A percentile compares a stretch with the other conserved stretches of the same genome.
Evolutionary conservation across 2,888 invertebrate species (phyloP).

Genomic region (Conops quadrifasciatus): DNA sequence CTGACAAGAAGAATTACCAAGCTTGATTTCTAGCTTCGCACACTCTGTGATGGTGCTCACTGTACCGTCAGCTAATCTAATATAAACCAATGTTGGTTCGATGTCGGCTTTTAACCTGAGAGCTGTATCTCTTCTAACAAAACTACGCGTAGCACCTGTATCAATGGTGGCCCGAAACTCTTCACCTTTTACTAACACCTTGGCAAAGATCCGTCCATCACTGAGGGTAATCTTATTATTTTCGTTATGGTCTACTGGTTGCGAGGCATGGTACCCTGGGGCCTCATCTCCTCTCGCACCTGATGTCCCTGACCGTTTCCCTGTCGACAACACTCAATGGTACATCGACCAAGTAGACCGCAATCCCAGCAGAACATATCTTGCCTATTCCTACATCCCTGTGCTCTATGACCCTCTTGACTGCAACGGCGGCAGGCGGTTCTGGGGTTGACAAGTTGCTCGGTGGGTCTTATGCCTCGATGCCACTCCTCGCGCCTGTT

Average conservation of each 20-base stretch:
- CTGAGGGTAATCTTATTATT: background rate
- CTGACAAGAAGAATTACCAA: too few species aligned
- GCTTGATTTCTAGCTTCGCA: too few species aligned
- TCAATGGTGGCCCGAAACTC: background rate
- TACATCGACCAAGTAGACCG: background rate
- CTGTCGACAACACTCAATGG: background rate
- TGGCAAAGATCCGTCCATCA: background rate
- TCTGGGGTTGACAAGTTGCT: too few species aligned
- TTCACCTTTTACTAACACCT: background rate
- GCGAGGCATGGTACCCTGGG: background rate
- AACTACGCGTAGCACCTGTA: background rate
- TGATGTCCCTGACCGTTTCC: background rate
- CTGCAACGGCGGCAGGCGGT: too few species aligned
- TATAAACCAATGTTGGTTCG: too few species aligned
- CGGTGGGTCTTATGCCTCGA: too few species aligned
- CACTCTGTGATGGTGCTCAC: too few species aligned
- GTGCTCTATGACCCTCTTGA: too few species aligned
- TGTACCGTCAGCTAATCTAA: too few species aligned
- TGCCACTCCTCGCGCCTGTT: too few species aligned
- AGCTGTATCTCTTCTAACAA: background rate
- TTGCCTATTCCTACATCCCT: too few species aligned
- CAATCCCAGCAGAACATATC: slow-evolving; percentile 1
- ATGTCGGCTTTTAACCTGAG: too few species aligned
- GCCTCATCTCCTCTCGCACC: background rate
- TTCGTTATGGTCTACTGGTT: background rate